These are phyloP conservation scores for Drosophila nigrodunni DNA, from an alignment of 1,140 invertebrate species.

Conservation along the genomic window DNA sequence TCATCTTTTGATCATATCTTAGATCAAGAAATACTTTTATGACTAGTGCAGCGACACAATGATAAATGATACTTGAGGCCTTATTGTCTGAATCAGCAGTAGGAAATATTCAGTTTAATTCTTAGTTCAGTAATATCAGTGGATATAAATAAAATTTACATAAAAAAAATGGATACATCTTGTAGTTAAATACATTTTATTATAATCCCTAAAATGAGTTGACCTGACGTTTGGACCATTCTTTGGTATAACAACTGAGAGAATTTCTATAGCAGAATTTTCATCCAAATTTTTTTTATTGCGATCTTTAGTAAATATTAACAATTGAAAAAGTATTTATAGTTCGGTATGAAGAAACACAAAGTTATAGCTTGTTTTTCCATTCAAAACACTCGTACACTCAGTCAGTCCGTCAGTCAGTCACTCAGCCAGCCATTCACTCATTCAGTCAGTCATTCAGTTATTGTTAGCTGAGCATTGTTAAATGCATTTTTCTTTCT, in stretches of 20 bases:
- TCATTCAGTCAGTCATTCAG: slow-evolving; percentile 26
- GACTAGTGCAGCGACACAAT: not conserved
- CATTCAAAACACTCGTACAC: slow-evolving; percentile 17
- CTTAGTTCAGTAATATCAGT: no score
- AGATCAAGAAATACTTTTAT: slow-evolving; percentile 6
- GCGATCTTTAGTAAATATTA: not conserved
- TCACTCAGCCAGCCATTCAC: slow-evolving; percentile 10
- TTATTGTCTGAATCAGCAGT: not conserved
- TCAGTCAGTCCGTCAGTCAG: slow-evolving; percentile 26
- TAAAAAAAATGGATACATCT: no score
- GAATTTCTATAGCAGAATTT: no score
- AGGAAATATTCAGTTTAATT: not conserved
- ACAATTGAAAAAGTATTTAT: slow-evolving; percentile 7
- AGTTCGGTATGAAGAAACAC: not conserved
- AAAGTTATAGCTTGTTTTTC: slow-evolving; percentile 8
- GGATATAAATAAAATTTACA: no score
- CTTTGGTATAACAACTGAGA: no score
- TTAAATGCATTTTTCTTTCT: slow-evolving; percentile 35
- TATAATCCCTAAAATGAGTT: no score
- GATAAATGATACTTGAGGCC: slow-evolving; percentile 4
- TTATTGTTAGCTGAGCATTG: slow-evolving; percentile 26
- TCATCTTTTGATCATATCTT: slow-evolving; percentile 9
- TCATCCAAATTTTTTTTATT: no score
- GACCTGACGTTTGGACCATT: no score
- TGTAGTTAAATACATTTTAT: no score